Base-by-base conservation (phyloP, 1,140 invertebrate genomes). In the Drosophila yakuba region DNA sequence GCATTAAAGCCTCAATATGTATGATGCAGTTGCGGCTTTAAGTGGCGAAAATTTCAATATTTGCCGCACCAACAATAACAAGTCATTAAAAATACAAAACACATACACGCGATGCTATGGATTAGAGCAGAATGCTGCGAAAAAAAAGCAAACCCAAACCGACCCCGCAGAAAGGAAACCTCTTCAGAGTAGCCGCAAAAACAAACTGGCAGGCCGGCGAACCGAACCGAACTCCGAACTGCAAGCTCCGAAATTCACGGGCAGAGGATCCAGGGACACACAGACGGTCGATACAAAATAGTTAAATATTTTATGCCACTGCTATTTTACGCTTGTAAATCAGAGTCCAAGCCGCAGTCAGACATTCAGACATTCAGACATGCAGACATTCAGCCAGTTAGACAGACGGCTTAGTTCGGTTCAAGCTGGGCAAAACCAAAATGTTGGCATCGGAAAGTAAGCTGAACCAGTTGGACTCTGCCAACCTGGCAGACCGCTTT, bases 251-350 rank as follows among this genome's bases (percentile, higher is more conserved):
- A 39, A 39, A 39, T 12, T 4, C 39, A 36, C 5, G 67, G 52
- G 51, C 60, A 57, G 25, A 17, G 25, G 25, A 15, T 4, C n/a
- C n/a, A 35, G n/a, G 4, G 44, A 64, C 48, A 51, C 44, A 28
- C 44, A 63, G 3, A 10, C 67, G 78, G 74, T 72, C 80, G 69
- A 83, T 83, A 83, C 80, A 50, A 79, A 69, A 79, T 51, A 61
- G 78, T 82, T 86, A 63, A 86, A 86, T 86, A 88, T 81, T 86
- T 86, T 58, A 86, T 86, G 83, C 58, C 66, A 76, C 74, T 88
- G 82, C 83, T 82, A 88, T 86, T 86, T 86, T 71, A 86, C 82
- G 82, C 82, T 88, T 86, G 82, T 86, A 88, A 86, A 88, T 86
- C 82, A 82, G 74, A 88, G 67, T 50, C 66, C 61, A 50, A 81